A percentile compares a stretch with the other conserved stretches of the same genome.
Evolutionary conservation across 30 jellyfish, hydroid and myxozoan species (phyloP).

Genomic region (Chrysaora quinquecirrha): DNA sequence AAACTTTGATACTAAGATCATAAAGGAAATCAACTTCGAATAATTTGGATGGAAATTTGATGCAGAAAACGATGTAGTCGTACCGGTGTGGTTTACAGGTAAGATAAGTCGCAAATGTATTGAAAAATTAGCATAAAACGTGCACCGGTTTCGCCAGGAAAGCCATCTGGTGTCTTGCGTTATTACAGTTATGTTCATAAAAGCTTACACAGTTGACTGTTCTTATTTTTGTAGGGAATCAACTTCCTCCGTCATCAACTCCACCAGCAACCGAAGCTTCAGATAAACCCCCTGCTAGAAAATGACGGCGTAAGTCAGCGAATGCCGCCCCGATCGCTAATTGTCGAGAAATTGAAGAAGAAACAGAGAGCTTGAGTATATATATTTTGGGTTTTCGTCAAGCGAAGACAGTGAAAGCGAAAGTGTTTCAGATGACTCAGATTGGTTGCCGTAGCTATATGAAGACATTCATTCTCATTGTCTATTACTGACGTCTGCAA

Average conservation of each 20-base stretch:
- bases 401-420: neutral
- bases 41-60: neutral
- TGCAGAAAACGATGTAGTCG: neutral
- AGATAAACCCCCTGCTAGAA: neutral
- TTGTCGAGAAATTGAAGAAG: neutral
- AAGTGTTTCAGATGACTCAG: neutral
- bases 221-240: neutral
- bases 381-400: conserved; percentile 1
- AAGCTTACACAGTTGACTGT: neutral
- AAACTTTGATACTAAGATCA: neutral
- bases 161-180: neutral
- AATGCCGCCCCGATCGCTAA: neutral
- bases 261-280: neutral
- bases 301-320: neutral
- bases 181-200: neutral
- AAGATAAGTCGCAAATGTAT: neutral
- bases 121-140: neutral
- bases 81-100: conserved; percentile 27
- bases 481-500: no score
- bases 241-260: no score
- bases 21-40: neutral
- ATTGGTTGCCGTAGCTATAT: neutral
- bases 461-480: no score
- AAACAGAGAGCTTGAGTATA: neutral
- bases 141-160: neutral